phyloP scores from a whole-genome alignment of 23 tunicate species.

The Clavelina lepadiformis region DNA sequence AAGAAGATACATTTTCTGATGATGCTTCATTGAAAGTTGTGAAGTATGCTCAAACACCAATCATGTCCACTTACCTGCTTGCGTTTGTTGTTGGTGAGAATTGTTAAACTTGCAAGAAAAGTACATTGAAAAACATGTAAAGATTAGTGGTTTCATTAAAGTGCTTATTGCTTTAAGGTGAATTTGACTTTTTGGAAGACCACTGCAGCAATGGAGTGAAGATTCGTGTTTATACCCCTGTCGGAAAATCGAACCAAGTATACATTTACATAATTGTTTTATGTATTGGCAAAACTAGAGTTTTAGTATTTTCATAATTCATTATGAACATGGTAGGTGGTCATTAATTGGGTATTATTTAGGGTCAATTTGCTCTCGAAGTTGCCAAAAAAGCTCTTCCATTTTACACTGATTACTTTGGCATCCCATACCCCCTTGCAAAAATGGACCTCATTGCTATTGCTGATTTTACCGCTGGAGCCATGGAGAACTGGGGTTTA shows the following conservation, averaged over 20 bases:
- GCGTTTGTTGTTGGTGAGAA: constrained; percentile 94
- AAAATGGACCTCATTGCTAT: constrained; percentile 97
- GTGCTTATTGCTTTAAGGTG: constrained; percentile 42
- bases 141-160: too few relatives aligned
- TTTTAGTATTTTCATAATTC: too few relatives aligned
- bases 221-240: constrained; percentile 88
- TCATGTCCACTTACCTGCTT: constrained; percentile 97
- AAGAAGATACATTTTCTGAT: constrained; percentile 42
- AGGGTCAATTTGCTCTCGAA: constrained; percentile 83
- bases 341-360: too few relatives aligned
- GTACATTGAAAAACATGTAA: too few relatives aligned
- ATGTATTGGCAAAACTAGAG: background rate
- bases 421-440: constrained; percentile 85
- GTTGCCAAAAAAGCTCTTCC: constrained; percentile 76
- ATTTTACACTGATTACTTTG: constrained; percentile 89
- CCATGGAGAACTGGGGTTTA: constrained; percentile 99
- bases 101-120: too few relatives aligned
- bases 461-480: constrained; percentile 93
- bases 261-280: constrained; percentile 1
- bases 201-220: constrained; percentile 44
- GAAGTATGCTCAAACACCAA: constrained; percentile 79
- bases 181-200: constrained; percentile 83
- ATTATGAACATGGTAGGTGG: too few relatives aligned
- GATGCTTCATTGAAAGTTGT: constrained; percentile 43
- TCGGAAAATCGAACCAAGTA: constrained; percentile 71